Evolutionary conservation across 2,888 invertebrate genomes (phyloP).

Genomic region (Polymixis flavicincta): DNA sequence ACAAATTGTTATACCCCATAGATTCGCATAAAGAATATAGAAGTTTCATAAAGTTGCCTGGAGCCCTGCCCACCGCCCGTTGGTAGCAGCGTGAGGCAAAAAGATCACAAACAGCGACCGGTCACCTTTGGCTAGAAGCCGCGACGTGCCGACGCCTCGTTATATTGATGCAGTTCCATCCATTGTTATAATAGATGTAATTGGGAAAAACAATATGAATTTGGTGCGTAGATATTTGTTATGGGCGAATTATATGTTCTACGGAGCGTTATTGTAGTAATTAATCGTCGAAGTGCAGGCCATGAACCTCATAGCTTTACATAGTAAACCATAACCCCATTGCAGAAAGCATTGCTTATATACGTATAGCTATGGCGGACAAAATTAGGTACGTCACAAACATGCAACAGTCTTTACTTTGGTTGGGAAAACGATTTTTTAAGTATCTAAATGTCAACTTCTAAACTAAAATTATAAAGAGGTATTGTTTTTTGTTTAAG

Average conservation of each 20-base stretch:
- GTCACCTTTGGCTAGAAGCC: conserved; percentile 62
- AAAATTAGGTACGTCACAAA: background rate
- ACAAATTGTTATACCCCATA: no score
- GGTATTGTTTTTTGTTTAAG: no score
- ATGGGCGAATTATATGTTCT: background rate
- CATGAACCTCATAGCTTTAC: no score
- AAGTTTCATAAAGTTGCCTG: conserved; percentile 35
- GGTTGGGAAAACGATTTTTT: background rate
- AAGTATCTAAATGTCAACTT: background rate
- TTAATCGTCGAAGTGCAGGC: background rate
- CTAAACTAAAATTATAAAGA: background rate
- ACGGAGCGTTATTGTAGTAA: background rate
- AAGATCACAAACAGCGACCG: conserved; percentile 45
- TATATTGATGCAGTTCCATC: conserved; percentile 58
- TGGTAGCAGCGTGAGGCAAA: conserved; percentile 33
- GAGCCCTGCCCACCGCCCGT: conserved; percentile 35
- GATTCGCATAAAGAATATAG: conserved; percentile 3
- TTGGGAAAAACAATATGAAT: conserved; percentile 34
- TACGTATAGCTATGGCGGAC: background rate
- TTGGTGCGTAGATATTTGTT: background rate
- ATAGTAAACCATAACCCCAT: no score
- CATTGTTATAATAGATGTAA: conserved; percentile 31
- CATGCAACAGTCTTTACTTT: no score
- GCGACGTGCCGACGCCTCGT: conserved; percentile 55
- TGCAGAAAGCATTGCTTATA: background rate